Evolutionary conservation across 2,113 vertebrate species (phyloP), one percentile per base, ranked within the genome.

Genomic region (Brienomyrus brachyistius): DNA sequence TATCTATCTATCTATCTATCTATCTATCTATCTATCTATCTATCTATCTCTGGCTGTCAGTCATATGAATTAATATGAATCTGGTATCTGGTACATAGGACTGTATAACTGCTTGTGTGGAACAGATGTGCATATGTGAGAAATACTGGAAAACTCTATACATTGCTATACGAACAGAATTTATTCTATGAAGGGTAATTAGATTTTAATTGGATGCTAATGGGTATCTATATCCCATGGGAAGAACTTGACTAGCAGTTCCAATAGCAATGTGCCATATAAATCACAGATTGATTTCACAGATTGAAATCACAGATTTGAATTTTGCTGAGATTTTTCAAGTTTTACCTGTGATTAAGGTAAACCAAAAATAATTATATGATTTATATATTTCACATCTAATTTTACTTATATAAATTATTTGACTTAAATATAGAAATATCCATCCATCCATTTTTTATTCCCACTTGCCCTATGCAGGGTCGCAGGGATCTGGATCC

Each of bases 191-290:
- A 90, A 90, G 93, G 91, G 93, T 95, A 95, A 96, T 96, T 95
- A 95, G 95, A 95, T 95, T 96, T 94, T 95, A 95, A 95, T 95
- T 95, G 94, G 95, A 94, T 92, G 91, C 94, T 96, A 96, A 96
- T 95, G 95, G 95, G 95, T 94, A 95, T 95, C 94, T 94, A 94
- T 94, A 93, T 94, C 92, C 94, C 93, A 92, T 89, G 93, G 94
- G 93, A 94, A 90, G 92, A 93, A 94, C 91, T 91, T 92, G 93
- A 94, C 92, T 93, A 95, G 94, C 94, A 94, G 94, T 94, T 93
- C 92, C 92, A 17, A 10, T 3, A 21, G 45, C 21, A 47, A 19
- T 19, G 23, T 43, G 56, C 19, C 3, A 13, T 82, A 43, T 19
- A 45, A 47, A 40, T 47, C 31, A 23, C 31, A 87, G 50, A 31